A percentile compares a stretch with the other conserved stretches of the same genome.
These are phyloP conservation scores for Aphyosemion australe DNA, from an alignment of 2,113 vertebrate genomes.

Conservation along the genomic window DNA sequence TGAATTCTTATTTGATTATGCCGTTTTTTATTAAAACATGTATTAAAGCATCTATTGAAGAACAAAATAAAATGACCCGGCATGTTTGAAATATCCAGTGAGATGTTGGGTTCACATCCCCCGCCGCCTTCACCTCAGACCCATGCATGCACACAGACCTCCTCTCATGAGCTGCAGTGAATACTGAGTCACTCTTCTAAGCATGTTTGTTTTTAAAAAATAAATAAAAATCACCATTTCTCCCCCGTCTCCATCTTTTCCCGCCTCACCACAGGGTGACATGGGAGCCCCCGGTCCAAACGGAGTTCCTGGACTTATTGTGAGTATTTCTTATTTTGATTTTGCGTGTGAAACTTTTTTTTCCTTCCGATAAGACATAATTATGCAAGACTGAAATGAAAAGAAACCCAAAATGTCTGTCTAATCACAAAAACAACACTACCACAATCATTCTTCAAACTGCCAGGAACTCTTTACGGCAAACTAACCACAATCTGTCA, in stretches of 20 bases:
- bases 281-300: constrained; percentile 92
- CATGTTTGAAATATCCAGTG: constrained; percentile 24
- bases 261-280: constrained; percentile 83
- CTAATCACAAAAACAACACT: constrained; percentile 14
- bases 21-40: too few species aligned
- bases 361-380: constrained; percentile 7
- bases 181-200: constrained; percentile 76
- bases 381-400: constrained; percentile 23
- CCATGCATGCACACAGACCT: constrained; percentile 43
- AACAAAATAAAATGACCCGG: constrained; percentile 8
- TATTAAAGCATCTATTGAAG: too few species aligned
- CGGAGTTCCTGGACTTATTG: constrained; percentile 94
- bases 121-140: constrained; percentile 42
- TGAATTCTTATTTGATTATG: too few species aligned
- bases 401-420: constrained; percentile 26
- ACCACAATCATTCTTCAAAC: neutral
- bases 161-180: constrained; percentile 56
- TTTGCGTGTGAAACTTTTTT: constrained; percentile 4
- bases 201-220: constrained; percentile 76
- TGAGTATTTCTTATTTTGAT: constrained; percentile 81
- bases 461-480: constrained; percentile 7
- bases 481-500: constrained; percentile 6
- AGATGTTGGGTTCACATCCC: constrained; percentile 37
- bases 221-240: constrained; percentile 72
- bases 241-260: constrained; percentile 72